Evolutionary conservation across 92 coral and sea anemone genomes (phyloP), one percentile per base, ranked within the genome.

Genomic region (Paramuricea clavata): DNA sequence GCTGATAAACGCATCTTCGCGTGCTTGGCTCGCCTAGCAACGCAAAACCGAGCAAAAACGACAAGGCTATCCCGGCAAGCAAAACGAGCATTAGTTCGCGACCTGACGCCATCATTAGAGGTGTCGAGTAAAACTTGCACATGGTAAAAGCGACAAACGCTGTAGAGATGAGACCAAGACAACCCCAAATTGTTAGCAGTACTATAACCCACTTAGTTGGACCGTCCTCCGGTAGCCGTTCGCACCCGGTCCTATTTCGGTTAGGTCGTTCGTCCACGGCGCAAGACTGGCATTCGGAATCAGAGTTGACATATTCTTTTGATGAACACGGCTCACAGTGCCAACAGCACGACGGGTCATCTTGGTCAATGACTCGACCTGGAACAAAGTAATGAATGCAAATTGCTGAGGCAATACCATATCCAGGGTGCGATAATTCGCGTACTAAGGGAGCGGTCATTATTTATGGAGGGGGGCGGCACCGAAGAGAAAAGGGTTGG

Each of bases 101-200:
- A 49, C 99, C 99, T 2, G 99, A 94, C n/a, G 99, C 99, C 93
- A 94, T 97, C 25, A 97, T 93, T 21, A 97, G 85, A 8, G 99
- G 99, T 17, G 99, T 97, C 47, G 93, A 90, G n/a, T 82, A 87
- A 70, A 92, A 88, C 82, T 81, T 82, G 81, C 77, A 34, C 83
- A 97, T 91, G 26, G 91, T 83, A 0, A 70, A 81, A 21, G 87
- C 86, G 12, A 94, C 95, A 0, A 82, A 42, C 15, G 82, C 43
- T 22, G 94, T 92, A 69, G 86, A 81, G 39, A 94, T 64, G 49
- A 97, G 87, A 6, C 99, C 99, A 2, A 93, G 69, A 11, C 90
- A 83, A 2, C 95, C 93, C 33, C 87, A 93, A 12, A 89, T 76
- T 79, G 88, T 93, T 23, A 97, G 93, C 77, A 94, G 70, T 26